Base-by-base conservation (phyloP, 2,888 invertebrate genomes). In the Napeogenes sylphis region DNA sequence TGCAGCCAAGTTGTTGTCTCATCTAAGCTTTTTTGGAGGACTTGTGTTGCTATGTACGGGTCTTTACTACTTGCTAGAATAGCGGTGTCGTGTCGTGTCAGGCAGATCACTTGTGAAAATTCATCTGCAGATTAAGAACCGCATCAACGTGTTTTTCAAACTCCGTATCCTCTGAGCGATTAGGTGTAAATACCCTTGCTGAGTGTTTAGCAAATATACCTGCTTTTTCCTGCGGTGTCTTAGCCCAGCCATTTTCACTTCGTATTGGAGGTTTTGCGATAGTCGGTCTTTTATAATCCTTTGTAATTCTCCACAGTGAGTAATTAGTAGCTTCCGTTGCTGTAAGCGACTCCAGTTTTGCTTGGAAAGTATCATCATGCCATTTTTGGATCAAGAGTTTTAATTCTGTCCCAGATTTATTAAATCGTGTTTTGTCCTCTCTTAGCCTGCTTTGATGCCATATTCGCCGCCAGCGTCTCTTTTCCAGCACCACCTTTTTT, bases 191-290 rank as follows among this genome's bases (percentile, higher is more conserved):
- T 32, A 59, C 56, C 12, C n/a, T 30, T 32, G 53, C 51, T 13
- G 57, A 32, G 30, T 63, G 59, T 14, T 59, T 12, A 8, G 63
- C 60, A 51, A 58, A 58, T 4, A 51, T 2, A 8, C 59, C 33
- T 2, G 42, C 63, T 46, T 59, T 59, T 53, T 59, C 63, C n/a
- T 56, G 33, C 4, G 45, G 3, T 12, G 35, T 51, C 35, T 56
- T 55, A 2, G 21, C 21, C 21, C 21, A 21, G 21, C 21, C 21
- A 21, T 21, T 21, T 21, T 21, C 1, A 21, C 21, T 21, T 21
- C 21, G 21, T 21, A 21, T 21, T 21, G 21, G 21, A 21, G 21
- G 21, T 21, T 21, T 21, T 21, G 21, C 21, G 21, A 21, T 21
- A 21, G 21, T 21, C 21, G 21, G 21, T 21, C 21, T 21, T 21